A percentile compares a stretch with the other conserved stretches of the same genome.
Evolutionary conservation across 2,113 vertebrate species (phyloP).

Genomic region (Channa argus): DNA sequence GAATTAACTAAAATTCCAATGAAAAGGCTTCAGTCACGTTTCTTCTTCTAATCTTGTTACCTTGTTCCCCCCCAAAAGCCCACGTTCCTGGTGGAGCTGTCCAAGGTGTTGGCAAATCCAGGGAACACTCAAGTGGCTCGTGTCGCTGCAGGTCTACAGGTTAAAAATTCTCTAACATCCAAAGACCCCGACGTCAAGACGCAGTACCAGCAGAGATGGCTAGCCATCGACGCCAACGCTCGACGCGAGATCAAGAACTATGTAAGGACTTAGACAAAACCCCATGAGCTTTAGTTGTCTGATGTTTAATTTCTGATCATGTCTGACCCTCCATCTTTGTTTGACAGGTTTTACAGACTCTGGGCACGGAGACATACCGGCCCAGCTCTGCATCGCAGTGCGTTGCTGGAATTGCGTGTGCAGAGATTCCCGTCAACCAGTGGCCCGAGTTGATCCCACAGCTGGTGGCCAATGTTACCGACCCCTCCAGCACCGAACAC

Average conservation of each 20-base stretch:
- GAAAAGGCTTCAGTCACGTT: neutral
- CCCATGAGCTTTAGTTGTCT: rapidly evolving
- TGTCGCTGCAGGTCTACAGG: conserved; percentile 95
- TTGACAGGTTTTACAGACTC: conserved; percentile 92
- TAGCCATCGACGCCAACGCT: conserved; percentile 94
- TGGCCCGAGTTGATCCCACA: conserved; percentile 98
- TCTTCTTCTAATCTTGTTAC: neutral
- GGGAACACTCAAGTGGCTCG: conserved; percentile 98
- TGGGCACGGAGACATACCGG: conserved; percentile 97
- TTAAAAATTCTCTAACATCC: conserved; percentile 98
- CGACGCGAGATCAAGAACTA: conserved; percentile 97
- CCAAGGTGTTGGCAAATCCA: conserved; percentile 96
- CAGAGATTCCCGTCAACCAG: conserved; percentile 96
- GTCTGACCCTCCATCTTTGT: neutral
- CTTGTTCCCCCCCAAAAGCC: conserved; percentile 80
- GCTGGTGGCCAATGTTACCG: conserved; percentile 95
- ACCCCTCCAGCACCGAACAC: conserved; percentile 95
- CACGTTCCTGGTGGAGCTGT: conserved; percentile 97
- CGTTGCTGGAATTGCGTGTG: conserved; percentile 96
- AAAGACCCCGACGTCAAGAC: conserved; percentile 97
- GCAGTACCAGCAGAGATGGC: conserved; percentile 96
- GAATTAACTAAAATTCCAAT: no score
- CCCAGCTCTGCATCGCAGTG: conserved; percentile 98
- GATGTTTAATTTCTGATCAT: neutral
- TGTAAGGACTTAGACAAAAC: conserved; percentile 78